Evolutionary conservation across 2,113 vertebrate species (phyloP).

Genomic region (Nettapus auritus): DNA sequence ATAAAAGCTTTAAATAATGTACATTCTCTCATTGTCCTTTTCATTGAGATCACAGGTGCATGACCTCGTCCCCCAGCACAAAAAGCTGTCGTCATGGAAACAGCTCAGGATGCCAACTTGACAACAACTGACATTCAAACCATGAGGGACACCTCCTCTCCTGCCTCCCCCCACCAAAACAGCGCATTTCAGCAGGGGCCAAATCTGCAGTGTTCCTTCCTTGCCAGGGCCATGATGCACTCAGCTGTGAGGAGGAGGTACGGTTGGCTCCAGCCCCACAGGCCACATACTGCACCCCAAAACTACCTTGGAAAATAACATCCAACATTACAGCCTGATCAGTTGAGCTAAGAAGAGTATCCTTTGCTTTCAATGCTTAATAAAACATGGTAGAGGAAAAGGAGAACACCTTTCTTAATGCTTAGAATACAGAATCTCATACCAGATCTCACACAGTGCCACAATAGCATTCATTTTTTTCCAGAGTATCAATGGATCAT

Average conservation of each 20-base stretch:
- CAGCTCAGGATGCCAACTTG: constrained; percentile 67
- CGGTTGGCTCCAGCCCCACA: not conserved
- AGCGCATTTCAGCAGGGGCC: not conserved
- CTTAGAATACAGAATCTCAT: not conserved
- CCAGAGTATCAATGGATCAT: not conserved
- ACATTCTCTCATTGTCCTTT: constrained; percentile 63
- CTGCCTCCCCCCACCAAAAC: not conserved
- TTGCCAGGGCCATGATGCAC: not conserved
- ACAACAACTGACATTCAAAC: constrained; percentile 81
- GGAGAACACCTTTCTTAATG: not conserved
- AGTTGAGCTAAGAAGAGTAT: not conserved
- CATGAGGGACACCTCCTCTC: constrained; percentile 67
- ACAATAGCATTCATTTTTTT: not conserved
- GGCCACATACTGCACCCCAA: not conserved
- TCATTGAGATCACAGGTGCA: constrained; percentile 66
- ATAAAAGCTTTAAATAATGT: constrained; percentile 67
- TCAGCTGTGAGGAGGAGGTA: not conserved
- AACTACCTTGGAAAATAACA: not conserved
- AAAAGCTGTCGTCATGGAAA: constrained; percentile 75
- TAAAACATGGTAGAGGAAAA: not conserved
- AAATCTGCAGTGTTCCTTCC: constrained; percentile 7
- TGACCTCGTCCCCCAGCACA: constrained; percentile 68
- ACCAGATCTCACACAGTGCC: not conserved
- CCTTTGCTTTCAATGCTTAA: not conserved
- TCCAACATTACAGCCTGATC: not conserved